Conservation (phyloP, 1,140 invertebrate species). For the Luehdorfia chinensis region DNA sequence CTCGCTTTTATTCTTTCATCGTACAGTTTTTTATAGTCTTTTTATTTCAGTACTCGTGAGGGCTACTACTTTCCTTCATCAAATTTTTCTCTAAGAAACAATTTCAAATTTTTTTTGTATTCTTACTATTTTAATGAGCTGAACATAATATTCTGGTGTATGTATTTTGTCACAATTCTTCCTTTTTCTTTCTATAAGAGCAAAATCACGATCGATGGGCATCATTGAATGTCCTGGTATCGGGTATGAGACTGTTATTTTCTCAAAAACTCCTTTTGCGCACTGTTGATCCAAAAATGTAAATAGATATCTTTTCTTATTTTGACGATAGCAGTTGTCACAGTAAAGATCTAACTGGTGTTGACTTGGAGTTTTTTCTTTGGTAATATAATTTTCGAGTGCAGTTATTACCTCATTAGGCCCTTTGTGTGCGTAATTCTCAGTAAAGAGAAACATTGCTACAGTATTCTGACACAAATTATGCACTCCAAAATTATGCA, state of each 20-base stretch:
- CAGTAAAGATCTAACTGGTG: conserved; percentile 6
- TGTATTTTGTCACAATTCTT: conserved; percentile 10
- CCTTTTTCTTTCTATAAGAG: conserved; percentile 13
- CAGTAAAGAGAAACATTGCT: conserved; percentile 1
- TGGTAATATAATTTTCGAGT: not conserved
- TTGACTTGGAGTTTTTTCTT: conserved; percentile 3
- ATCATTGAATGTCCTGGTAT: too few relatives aligned
- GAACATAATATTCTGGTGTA: conserved; percentile 6
- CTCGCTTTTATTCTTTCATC: too few relatives aligned
- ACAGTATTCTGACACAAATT: conserved; percentile 8
- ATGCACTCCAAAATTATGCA: conserved; percentile 15
- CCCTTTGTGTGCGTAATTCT: conserved; percentile 12
- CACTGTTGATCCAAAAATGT: conserved; percentile 14
- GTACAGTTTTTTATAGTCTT: too few relatives aligned
- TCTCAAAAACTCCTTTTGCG: conserved; percentile 9
- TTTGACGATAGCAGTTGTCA: conserved; percentile 13
- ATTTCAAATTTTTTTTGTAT: too few relatives aligned
- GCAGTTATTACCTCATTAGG: conserved; percentile 11
- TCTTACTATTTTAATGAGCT: too few relatives aligned
- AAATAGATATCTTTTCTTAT: conserved; percentile 14
- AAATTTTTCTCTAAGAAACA: too few relatives aligned
- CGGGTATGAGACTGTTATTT: conserved; percentile 1
- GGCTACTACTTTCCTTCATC: too few relatives aligned
- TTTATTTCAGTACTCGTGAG: too few relatives aligned
- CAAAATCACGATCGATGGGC: conserved; percentile 15